A percentile compares a stretch with the other conserved stretches of the same genome.
Evolutionary conservation across 2,888 invertebrate species (phyloP).

Genomic region (Lamproptera curius): DNA sequence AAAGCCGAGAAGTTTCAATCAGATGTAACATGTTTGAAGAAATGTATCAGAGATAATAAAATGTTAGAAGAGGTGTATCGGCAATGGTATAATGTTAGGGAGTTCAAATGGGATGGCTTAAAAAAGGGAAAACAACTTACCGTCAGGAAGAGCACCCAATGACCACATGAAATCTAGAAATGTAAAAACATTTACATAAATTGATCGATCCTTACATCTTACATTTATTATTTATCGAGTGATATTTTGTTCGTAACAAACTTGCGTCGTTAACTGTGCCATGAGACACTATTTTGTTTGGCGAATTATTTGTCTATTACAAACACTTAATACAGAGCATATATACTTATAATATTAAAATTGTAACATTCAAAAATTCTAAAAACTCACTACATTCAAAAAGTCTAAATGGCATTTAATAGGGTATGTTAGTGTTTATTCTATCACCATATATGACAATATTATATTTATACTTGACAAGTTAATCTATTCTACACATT

Average conservation of each 20-base stretch:
- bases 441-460: conserved; percentile 45
- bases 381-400: conserved; percentile 56
- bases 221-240: conserved; percentile 53
- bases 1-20: background rate
- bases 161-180: conserved; percentile 99
- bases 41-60: conserved; percentile 33
- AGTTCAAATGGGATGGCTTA: conserved; percentile 56
- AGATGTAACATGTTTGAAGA: too few relatives aligned
- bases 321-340: conserved; percentile 43
- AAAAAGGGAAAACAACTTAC: conserved; percentile 82
- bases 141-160: conserved; percentile 98
- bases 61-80: conserved; percentile 25
- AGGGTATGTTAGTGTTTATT: conserved; percentile 65
- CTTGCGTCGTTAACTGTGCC: conserved; percentile 46
- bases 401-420: conserved; percentile 48
- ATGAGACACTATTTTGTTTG: conserved; percentile 78
- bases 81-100: conserved; percentile 42
- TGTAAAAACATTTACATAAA: conserved; percentile 79
- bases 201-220: conserved; percentile 73
- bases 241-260: conserved; percentile 33
- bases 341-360: conserved; percentile 48
- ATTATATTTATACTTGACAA: conserved; percentile 47
- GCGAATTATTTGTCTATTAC: conserved; percentile 58
- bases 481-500: conserved; percentile 74
- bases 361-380: conserved; percentile 51